A percentile compares a stretch with the other conserved stretches of the same genome.
These are phyloP conservation scores for Percopsis transmontana DNA, from an alignment of 2,113 vertebrate species.

Conservation along the genomic window DNA sequence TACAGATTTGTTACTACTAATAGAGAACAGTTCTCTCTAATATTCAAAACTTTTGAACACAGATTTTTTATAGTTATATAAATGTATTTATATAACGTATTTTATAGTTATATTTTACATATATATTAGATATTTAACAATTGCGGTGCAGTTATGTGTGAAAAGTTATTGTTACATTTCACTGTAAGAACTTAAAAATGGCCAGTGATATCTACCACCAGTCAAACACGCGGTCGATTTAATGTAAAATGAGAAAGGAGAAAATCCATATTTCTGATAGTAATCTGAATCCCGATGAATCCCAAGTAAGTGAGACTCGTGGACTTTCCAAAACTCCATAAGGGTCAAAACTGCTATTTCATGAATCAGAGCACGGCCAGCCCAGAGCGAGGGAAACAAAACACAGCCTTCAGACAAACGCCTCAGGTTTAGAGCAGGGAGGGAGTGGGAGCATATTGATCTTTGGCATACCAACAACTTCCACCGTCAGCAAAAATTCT, in stretches of 20 bases:
- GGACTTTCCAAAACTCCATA: slow-evolving; percentile 29
- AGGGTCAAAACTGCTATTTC: slow-evolving; percentile 25
- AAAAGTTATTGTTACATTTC: background rate
- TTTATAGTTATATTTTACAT: too few species aligned
- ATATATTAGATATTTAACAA: too few species aligned
- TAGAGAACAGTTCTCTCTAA: too few species aligned
- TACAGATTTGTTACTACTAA: too few species aligned
- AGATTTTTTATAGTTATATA: too few species aligned
- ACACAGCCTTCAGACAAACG: slow-evolving; percentile 60
- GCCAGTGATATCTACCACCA: background rate
- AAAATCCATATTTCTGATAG: background rate
- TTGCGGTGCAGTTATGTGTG: background rate
- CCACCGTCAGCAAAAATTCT: slow-evolving; percentile 77
- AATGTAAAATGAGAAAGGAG: background rate
- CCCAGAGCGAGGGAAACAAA: slow-evolving; percentile 55
- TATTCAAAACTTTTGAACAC: too few species aligned
- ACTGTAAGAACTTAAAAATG: background rate
- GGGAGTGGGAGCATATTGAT: slow-evolving; percentile 65
- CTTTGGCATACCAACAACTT: slow-evolving; percentile 66
- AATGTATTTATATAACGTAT: too few species aligned
- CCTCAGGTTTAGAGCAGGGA: slow-evolving; percentile 42
- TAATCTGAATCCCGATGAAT: slow-evolving; percentile 11
- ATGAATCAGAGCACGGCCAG: slow-evolving; percentile 36
- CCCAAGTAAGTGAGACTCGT: slow-evolving; percentile 13
- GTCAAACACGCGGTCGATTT: background rate